phyloP scores from a whole-genome alignment of 1,140 invertebrate genomes.

The Tetraneura akinire region DNA sequence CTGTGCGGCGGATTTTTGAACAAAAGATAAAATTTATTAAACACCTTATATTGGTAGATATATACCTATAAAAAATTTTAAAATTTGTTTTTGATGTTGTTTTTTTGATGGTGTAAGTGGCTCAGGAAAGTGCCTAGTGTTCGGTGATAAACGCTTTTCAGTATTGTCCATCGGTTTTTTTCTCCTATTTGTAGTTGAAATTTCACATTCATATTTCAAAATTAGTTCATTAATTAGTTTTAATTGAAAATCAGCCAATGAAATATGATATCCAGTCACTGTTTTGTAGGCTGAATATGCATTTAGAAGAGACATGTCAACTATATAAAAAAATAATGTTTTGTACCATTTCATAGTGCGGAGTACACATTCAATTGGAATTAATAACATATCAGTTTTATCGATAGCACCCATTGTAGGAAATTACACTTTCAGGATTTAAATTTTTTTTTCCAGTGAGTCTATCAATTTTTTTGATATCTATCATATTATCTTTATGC shows the following conservation, averaged over 20 bases:
- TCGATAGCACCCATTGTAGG: conserved; percentile 59
- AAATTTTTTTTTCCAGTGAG: conserved; percentile 7
- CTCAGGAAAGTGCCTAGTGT: too few relatives aligned
- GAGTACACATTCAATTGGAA: conserved; percentile 55
- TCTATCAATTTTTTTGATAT: conserved; percentile 49
- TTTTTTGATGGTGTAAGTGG: too few relatives aligned
- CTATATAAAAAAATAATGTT: conserved; percentile 57
- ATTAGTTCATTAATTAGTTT: conserved; percentile 43
- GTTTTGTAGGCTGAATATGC: conserved; percentile 31
- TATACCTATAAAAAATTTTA: too few relatives aligned
- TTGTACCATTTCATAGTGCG: conserved; percentile 59
- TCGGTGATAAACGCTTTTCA: conserved; percentile 3
- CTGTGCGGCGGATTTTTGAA: too few relatives aligned
- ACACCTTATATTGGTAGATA: too few relatives aligned
- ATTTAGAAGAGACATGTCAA: conserved; percentile 54
- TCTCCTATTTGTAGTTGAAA: neutral
- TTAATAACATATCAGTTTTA: conserved; percentile 57
- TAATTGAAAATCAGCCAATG: conserved; percentile 39
- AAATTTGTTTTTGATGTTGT: too few relatives aligned
- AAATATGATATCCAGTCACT: conserved; percentile 31
- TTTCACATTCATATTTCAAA: conserved; percentile 17
- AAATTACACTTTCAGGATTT: conserved; percentile 58
- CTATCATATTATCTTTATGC: conserved; percentile 54
- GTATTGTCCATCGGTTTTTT: neutral
- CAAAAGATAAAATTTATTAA: too few relatives aligned